phyloP scores from a whole-genome alignment of 2,888 invertebrate species.

The Digitonthophagus gazella region DNA sequence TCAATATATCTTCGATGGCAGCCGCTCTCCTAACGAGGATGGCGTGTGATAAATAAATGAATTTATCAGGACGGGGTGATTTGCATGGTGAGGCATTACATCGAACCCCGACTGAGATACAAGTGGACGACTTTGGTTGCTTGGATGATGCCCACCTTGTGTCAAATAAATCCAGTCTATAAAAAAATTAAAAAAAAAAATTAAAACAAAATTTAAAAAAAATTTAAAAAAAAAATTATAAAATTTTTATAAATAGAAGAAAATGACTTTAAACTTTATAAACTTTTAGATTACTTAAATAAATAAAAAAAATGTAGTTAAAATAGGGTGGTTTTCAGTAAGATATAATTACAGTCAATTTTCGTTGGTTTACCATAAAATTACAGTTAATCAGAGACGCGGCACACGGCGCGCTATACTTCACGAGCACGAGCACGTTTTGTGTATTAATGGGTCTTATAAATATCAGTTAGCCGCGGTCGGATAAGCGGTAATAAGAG shows the following conservation, averaged over 20 bases:
- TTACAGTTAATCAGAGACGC: background rate
- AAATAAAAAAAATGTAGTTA: no score
- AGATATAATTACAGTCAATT: background rate
- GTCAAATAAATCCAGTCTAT: background rate
- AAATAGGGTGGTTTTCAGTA: no score
- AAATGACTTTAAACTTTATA: no score
- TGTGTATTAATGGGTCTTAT: constrained; percentile 28
- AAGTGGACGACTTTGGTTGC: background rate
- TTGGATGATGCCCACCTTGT: background rate
- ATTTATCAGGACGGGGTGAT: constrained; percentile 39
- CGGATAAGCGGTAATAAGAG: constrained; percentile 30
- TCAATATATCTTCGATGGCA: background rate
- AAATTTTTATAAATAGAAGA: no score
- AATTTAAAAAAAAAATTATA: background rate
- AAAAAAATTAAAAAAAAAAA: background rate
- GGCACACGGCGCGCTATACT: no score
- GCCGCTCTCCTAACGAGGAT: background rate
- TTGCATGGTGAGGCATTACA: constrained; percentile 21
- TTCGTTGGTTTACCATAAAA: background rate
- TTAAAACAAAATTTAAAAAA: background rate
- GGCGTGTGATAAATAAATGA: constrained; percentile 31
- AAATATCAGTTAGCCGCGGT: constrained; percentile 31
- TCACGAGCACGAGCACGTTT: background rate
- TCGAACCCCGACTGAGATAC: background rate
- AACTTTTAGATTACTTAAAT: no score